Conservation (phyloP, 2,797 vertebrate species). For the Typhlichthys subterraneus region DNA sequence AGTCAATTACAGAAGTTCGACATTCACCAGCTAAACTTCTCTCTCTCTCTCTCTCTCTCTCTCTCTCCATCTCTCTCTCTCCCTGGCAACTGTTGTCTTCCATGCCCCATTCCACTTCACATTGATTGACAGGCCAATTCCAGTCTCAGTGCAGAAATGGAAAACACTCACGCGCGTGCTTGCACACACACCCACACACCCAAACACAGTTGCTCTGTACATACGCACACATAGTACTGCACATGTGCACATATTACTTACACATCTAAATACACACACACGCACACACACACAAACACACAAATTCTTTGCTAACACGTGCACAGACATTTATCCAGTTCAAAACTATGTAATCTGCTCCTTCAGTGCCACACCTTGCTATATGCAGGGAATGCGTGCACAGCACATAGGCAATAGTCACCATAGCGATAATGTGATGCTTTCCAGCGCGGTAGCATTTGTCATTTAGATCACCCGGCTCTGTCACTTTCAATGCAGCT, state of each 20-base stretch:
- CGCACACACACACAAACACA: not conserved
- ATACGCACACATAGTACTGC: constrained; percentile 14
- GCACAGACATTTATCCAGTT: constrained; percentile 2
- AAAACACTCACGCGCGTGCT: constrained; percentile 25
- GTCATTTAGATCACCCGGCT: constrained; percentile 49
- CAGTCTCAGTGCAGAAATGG: constrained; percentile 35
- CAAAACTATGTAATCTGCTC: no score
- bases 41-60: constrained; percentile 11
- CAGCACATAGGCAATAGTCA: constrained; percentile 8
- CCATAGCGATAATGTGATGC: constrained; percentile 53
- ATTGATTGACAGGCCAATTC: constrained; percentile 72
- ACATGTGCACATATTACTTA: not conserved
- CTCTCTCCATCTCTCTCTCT: constrained; percentile 24
- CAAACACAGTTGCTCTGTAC: not conserved
- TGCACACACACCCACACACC: constrained; percentile 17
- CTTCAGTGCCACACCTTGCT: constrained; percentile 25
- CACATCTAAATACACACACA: not conserved
- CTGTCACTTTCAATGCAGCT: constrained; percentile 49
- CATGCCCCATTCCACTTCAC: constrained; percentile 45
- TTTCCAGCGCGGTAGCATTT: constrained; percentile 50
- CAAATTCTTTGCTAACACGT: not conserved
- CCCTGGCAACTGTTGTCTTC: constrained; percentile 57
- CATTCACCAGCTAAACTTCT: constrained; percentile 25
- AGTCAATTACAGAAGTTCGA: constrained; percentile 24
- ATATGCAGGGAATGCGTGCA: not conserved